phyloP scores from a whole-genome alignment of 2,888 invertebrate species.

The Rhagonycha lutea region DNA sequence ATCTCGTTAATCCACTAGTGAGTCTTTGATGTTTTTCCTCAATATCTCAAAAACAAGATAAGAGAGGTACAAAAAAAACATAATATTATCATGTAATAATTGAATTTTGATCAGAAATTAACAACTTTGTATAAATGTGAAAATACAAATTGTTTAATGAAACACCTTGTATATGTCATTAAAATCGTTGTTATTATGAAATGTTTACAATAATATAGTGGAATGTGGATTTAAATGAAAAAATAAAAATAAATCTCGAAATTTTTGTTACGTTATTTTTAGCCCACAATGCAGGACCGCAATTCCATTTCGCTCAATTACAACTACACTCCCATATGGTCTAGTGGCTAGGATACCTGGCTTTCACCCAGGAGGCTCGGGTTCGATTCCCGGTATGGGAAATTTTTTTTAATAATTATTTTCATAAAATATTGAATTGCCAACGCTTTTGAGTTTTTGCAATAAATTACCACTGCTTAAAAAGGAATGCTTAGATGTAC shows the following conservation, averaged over 20 bases:
- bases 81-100: too few species aligned
- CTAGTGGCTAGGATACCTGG: slow-evolving; percentile 75
- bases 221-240: too few species aligned
- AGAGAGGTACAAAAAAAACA: too few species aligned
- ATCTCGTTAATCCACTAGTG: too few species aligned
- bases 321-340: slow-evolving; percentile 54
- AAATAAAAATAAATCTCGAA: not conserved
- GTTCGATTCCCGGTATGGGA: slow-evolving; percentile 76
- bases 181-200: too few species aligned
- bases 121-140: too few species aligned
- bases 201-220: too few species aligned
- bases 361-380: slow-evolving; percentile 76
- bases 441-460: not conserved
- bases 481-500: not conserved
- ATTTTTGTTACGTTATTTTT: not conserved
- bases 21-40: too few species aligned
- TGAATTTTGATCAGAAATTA: too few species aligned
- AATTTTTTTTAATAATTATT: slow-evolving; percentile 42
- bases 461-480: not conserved
- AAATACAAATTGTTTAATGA: too few species aligned
- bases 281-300: not conserved
- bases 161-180: too few species aligned
- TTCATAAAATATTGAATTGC: not conserved
- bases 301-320: not conserved
- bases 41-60: too few species aligned